Conservation (phyloP, 2,888 invertebrate species). For the Stomorhina lunata region DNA sequence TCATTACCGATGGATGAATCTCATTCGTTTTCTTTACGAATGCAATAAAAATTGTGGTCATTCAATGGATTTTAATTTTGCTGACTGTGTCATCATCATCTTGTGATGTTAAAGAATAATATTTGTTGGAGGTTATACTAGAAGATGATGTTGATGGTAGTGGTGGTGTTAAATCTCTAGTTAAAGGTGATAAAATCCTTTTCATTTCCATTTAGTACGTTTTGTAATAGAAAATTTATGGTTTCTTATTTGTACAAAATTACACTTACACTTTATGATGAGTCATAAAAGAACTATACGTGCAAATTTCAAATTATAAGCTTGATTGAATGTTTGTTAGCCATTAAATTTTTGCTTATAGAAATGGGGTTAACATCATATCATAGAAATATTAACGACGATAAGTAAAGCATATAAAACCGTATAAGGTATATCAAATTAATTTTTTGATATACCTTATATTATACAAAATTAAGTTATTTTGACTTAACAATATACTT, state of each 20-base stretch:
- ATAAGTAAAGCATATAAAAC: not conserved
- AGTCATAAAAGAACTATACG: constrained; percentile 59
- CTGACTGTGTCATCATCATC: constrained; percentile 29
- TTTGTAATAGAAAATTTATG: constrained; percentile 53
- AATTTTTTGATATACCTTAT: too few relatives aligned
- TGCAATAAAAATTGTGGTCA: constrained; percentile 58
- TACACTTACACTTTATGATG: constrained; percentile 59
- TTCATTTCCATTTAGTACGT: not conserved
- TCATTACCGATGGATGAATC: constrained; percentile 40
- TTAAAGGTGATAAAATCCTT: constrained; percentile 34
- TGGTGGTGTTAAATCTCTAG: not conserved
- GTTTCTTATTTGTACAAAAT: constrained; percentile 30
- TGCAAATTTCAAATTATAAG: constrained; percentile 48
- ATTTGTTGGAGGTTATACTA: too few relatives aligned
- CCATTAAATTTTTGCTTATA: constrained; percentile 8
- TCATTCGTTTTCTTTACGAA: constrained; percentile 43
- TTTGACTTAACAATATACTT: too few relatives aligned
- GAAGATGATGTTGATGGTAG: too few relatives aligned
- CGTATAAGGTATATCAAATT: not conserved
- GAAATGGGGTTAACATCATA: not conserved
- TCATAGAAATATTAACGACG: not conserved
- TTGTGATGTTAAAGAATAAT: not conserved
- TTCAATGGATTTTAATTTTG: constrained; percentile 58
- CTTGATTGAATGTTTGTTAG: constrained; percentile 53
- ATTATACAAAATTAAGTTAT: too few relatives aligned